These are phyloP conservation scores for Mesorhabditis spiculigera DNA, from an alignment of 2,888 invertebrate species.

Conservation along the genomic window DNA sequence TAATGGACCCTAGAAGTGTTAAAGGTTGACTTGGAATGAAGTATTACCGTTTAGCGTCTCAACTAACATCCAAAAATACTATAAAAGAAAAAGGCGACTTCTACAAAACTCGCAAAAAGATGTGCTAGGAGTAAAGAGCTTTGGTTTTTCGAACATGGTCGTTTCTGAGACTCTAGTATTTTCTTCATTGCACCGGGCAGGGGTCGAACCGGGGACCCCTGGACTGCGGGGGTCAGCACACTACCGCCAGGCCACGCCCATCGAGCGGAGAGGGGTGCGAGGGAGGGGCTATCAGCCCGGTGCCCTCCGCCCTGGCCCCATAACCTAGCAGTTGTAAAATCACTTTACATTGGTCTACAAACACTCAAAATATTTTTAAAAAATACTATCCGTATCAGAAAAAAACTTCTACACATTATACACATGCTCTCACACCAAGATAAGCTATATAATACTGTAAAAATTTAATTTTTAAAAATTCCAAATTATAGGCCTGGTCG, in stretches of 20 bases:
- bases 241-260: slow-evolving; percentile 3
- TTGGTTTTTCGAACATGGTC: slow-evolving; percentile 5
- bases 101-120: background rate
- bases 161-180: slow-evolving; percentile 5
- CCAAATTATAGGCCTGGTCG: too few relatives aligned
- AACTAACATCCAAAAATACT: too few relatives aligned
- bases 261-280: slow-evolving; percentile 10
- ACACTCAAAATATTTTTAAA: too few relatives aligned
- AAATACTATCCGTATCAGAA: too few relatives aligned
- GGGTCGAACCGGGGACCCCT: background rate
- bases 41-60: too few relatives aligned
- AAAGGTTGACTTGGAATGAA: too few relatives aligned
- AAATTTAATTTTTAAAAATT: background rate
- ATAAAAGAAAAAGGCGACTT: too few relatives aligned
- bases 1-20: too few relatives aligned
- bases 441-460: background rate
- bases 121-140: background rate
- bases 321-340: background rate
- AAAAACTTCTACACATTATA: too few relatives aligned
- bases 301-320: slow-evolving; percentile 5
- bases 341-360: background rate
- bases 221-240: background rate
- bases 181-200: background rate
- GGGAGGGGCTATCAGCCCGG: slow-evolving; percentile 10
- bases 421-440: background rate